These are phyloP conservation scores for Solea senegalensis DNA, from an alignment of 2,113 vertebrate genomes.

Conservation along the genomic window DNA sequence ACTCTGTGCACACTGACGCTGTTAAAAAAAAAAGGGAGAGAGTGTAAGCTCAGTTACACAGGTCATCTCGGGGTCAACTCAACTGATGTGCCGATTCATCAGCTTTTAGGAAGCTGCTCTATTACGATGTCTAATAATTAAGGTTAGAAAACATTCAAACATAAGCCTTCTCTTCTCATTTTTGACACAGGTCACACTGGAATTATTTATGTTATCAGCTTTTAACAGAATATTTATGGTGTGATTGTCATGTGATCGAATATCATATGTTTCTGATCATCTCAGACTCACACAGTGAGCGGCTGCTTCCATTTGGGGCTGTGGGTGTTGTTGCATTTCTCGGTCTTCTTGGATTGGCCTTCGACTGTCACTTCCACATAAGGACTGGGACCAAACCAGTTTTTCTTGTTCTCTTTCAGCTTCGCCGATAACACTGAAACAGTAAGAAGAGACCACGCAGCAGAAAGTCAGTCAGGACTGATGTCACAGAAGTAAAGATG, in stretches of 20 bases:
- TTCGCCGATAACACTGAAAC: constrained; percentile 94
- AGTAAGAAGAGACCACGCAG: constrained; percentile 4
- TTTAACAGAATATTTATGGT: too few relatives aligned
- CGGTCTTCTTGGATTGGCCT: constrained; percentile 98
- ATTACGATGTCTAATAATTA: not conserved
- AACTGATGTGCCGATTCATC: not conserved
- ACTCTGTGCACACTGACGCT: not conserved
- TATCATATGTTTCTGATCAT: not conserved
- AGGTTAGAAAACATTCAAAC: not conserved
- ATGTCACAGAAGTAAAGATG: not conserved
- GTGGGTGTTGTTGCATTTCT: constrained; percentile 96
- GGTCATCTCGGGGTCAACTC: not conserved
- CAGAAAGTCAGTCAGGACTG: not conserved
- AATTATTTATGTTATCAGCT: not conserved
- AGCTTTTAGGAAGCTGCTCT: not conserved
- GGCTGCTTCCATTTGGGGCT: constrained; percentile 99
- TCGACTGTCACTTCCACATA: constrained; percentile 97
- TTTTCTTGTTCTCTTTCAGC: constrained; percentile 97
- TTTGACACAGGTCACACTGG: not conserved
- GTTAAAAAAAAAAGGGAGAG: too few relatives aligned
- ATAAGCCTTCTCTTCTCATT: not conserved
- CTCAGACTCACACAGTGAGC: constrained; percentile 91
- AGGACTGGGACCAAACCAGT: constrained; percentile 98
- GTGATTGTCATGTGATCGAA: too few relatives aligned
- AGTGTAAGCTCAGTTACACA: too few relatives aligned